A percentile compares a stretch with the other conserved stretches of the same genome.
These are phyloP conservation scores for Anarsia innoxiella DNA, from an alignment of 2,888 invertebrate species.

Conservation along the genomic window DNA sequence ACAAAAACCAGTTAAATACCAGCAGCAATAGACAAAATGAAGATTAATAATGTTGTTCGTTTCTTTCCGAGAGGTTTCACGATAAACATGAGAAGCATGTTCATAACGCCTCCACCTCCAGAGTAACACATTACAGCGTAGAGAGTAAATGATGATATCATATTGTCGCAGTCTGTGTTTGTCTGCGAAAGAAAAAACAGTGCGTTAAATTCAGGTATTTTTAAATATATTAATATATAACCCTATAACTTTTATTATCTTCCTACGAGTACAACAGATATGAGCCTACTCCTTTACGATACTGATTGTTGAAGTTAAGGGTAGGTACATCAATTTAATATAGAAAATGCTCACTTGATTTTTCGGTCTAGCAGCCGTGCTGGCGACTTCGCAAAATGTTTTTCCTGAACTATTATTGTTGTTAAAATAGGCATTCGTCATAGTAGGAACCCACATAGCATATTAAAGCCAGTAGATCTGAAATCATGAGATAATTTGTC, in stretches of 20 bases:
- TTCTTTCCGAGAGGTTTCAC: slow-evolving; percentile 47
- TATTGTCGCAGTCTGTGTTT: slow-evolving; percentile 36
- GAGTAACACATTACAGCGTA: slow-evolving; percentile 57
- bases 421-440: slow-evolving; percentile 53
- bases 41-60: slow-evolving; percentile 39
- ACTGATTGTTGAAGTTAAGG: no score
- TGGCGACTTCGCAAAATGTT: slow-evolving; percentile 54
- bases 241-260: neutral
- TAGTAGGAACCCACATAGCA: slow-evolving; percentile 61
- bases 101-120: slow-evolving; percentile 30
- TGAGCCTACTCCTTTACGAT: no score
- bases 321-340: neutral
- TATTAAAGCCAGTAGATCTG: slow-evolving; percentile 55
- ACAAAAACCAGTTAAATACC: slow-evolving; percentile 42
- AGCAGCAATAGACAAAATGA: slow-evolving; percentile 29
- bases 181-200: no score
- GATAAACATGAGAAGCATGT: slow-evolving; percentile 40
- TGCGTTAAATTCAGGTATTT: no score
- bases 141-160: slow-evolving; percentile 39
- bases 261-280: no score
- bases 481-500: no score
- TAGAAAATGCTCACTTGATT: neutral
- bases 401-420: slow-evolving; percentile 35
- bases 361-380: slow-evolving; percentile 29
- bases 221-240: no score